Evolutionary conservation across 2,888 invertebrate genomes (phyloP).

Genomic region (Drosophila paracracens): DNA sequence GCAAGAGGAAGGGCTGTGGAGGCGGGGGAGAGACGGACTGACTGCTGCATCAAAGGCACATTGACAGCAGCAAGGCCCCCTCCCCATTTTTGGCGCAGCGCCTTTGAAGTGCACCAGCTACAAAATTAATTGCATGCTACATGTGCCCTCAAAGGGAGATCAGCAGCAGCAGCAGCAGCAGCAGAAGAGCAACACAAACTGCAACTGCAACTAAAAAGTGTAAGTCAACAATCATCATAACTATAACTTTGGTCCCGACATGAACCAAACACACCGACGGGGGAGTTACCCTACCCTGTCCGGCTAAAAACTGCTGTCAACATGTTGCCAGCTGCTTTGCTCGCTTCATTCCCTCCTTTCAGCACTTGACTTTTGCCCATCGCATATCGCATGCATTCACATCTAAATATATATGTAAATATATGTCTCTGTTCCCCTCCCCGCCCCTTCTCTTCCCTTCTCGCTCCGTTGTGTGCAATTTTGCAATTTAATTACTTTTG

Average conservation of each 20-base stretch:
- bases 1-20: background rate
- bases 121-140: slow-evolving; percentile 75
- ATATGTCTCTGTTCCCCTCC: background rate
- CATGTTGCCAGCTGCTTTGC: slow-evolving; percentile 59
- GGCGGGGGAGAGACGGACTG: background rate
- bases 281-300: slow-evolving; percentile 9
- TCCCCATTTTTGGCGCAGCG: slow-evolving; percentile 32
- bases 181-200: slow-evolving; percentile 22
- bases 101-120: slow-evolving; percentile 68
- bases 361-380: slow-evolving; percentile 68
- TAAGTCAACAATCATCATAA: slow-evolving; percentile 81
- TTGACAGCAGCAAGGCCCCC: slow-evolving; percentile 45
- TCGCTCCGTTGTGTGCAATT: slow-evolving; percentile 56
- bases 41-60: slow-evolving; percentile 73
- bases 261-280: slow-evolving; percentile 19
- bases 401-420: slow-evolving; percentile 14
- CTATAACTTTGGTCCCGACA: slow-evolving; percentile 56
- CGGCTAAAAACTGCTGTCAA: slow-evolving; percentile 48
- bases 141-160: slow-evolving; percentile 61
- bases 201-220: slow-evolving; percentile 61
- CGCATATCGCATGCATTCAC: slow-evolving; percentile 37
- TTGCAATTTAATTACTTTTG: slow-evolving; percentile 77
- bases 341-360: slow-evolving; percentile 49
- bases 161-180: slow-evolving; percentile 27
- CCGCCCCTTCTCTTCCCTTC: slow-evolving; percentile 12